Base-by-base conservation (phyloP, 1,140 invertebrate genomes). In the Odontomachus brunneus region DNA sequence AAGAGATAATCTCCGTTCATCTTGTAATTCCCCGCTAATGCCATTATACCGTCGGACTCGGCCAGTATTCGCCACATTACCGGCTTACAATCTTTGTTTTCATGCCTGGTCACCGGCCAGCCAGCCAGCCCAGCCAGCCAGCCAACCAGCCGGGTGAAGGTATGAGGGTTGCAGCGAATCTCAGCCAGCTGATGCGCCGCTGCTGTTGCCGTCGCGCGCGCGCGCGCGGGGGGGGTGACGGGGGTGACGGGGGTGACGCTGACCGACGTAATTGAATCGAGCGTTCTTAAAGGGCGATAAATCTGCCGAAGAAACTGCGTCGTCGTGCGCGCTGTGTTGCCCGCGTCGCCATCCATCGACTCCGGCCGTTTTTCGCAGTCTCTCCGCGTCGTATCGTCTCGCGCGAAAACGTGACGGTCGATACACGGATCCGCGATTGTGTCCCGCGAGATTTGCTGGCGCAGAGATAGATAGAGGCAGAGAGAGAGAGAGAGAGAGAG, bases 1-100 rank as follows among this genome's bases (percentile, higher is more conserved):
- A 89, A 81, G 84, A 85, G 87, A 91, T 91, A 88, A 90, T 89
- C 90, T 89, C 89, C 84, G 90, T 91, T 90, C 88, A 89, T 90
- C 89, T 90, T 87, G 89, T 90, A 91, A 90, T 91, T 89, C 83
- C 67, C 69, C 65, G 83, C 82, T 89, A 90, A 90, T 87, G 81
- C 85, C 88, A 89, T 90, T 90, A 90, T 89, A 83, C 60, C 49
- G 48, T 75, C 82, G 71, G 76, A 60, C 66, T 81, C 57, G 67
- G 74, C 73, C 83, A 33, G 62, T 73, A 82, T 74, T 81, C 81
- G 73, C 84, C 82, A 84, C 90, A 89, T 85, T 84, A 83, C 62
- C 57, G 83, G 86, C 85, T 91, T 91, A 90, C 88, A n/a, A 90
- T 89, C 89, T 89, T 90, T 89, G 88, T 90, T 90, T 89, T 88